Conservation (phyloP, 2,797 vertebrate genomes). For the Falco columbarius region DNA sequence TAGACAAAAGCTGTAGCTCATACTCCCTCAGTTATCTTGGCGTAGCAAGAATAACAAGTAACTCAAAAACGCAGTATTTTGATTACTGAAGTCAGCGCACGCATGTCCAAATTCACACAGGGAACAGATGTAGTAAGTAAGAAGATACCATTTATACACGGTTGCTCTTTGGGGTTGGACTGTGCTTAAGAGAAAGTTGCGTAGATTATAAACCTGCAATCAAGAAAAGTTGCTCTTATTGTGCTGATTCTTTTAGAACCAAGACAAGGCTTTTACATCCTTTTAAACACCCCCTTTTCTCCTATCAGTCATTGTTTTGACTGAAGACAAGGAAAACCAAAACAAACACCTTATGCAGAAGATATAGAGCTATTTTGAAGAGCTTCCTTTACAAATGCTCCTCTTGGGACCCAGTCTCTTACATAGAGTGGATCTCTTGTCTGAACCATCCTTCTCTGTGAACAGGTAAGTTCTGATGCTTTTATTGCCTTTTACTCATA, state of each 20-base stretch:
- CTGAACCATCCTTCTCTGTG: background rate
- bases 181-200: constrained; percentile 2
- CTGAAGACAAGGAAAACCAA: constrained; percentile 1
- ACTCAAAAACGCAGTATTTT: constrained; percentile 34
- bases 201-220: background rate
- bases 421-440: background rate
- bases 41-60: constrained; percentile 52
- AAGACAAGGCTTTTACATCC: background rate
- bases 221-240: background rate
- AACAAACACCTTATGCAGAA: background rate
- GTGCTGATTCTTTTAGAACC: background rate
- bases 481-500: constrained; percentile 16
- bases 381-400: background rate
- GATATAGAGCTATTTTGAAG: background rate
- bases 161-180: background rate
- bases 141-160: constrained; percentile 30
- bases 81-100: constrained; percentile 51
- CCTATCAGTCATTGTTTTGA: background rate
- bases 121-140: constrained; percentile 62
- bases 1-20: constrained; percentile 15
- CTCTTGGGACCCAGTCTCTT: background rate
- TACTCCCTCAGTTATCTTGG: background rate
- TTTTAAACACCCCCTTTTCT: background rate
- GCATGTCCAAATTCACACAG: constrained; percentile 51
- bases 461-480: constrained; percentile 32